Percentiles rank a stretch among this genome's conserved stretches.
phyloP scores from a whole-genome alignment of 2,888 invertebrate species.

The Doris montereyensis region DNA sequence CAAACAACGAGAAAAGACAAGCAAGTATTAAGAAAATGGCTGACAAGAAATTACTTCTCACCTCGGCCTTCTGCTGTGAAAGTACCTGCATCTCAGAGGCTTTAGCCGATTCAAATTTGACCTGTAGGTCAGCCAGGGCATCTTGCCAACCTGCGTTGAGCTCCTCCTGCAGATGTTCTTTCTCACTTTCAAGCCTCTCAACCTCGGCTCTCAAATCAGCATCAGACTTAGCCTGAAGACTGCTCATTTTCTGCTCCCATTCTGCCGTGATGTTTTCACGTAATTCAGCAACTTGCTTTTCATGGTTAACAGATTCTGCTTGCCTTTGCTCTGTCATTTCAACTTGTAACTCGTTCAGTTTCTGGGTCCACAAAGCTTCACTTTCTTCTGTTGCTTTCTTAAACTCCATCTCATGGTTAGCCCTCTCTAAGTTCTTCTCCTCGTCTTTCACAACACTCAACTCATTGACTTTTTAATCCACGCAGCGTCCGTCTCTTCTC shows the following conservation, averaged over 20 bases:
- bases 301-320: too few relatives aligned
- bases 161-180: not conserved
- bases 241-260: not conserved
- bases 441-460: slow-evolving; percentile 12
- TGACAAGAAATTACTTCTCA: too few relatives aligned
- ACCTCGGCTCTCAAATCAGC: too few relatives aligned
- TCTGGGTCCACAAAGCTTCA: too few relatives aligned
- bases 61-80: slow-evolving; percentile 16
- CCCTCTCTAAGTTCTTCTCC: slow-evolving; percentile 9
- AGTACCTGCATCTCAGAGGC: slow-evolving; percentile 27
- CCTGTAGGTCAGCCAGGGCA: not conserved
- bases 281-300: not conserved
- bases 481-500: slow-evolving; percentile 26
- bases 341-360: too few relatives aligned
- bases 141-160: not conserved
- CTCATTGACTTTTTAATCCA: too few relatives aligned
- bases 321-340: too few relatives aligned
- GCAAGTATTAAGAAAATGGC: too few relatives aligned
- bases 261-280: not conserved
- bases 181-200: too few relatives aligned
- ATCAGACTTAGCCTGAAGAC: not conserved
- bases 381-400: too few relatives aligned
- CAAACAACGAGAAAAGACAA: too few relatives aligned
- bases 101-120: slow-evolving; percentile 26
- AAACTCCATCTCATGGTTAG: not conserved